These are phyloP conservation scores for Dynastes maya DNA, from an alignment of 2,888 invertebrate genomes.

Conservation along the genomic window DNA sequence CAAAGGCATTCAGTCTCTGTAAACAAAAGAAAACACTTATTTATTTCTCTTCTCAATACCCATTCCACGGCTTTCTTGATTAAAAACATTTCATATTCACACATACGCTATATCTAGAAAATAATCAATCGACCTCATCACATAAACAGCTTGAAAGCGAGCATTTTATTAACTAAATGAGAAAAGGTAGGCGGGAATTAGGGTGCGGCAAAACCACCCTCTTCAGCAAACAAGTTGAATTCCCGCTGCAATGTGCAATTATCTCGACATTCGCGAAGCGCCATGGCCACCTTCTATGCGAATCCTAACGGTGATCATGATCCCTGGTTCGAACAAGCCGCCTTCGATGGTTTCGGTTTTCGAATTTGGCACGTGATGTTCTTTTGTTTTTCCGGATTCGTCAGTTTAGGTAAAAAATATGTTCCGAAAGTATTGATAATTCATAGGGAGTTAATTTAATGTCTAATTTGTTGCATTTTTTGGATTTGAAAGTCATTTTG, in stretches of 20 bases:
- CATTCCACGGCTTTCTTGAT: no score
- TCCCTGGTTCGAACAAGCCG: conserved; percentile 82
- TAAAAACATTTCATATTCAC: neutral
- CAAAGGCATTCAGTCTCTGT: no score
- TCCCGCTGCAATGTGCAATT: neutral
- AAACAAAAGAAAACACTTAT: neutral
- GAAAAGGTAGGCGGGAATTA: conserved; percentile 51
- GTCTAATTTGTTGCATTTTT: neutral
- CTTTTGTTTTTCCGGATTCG: conserved; percentile 77
- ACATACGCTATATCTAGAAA: neutral
- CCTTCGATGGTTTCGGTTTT: conserved; percentile 81
- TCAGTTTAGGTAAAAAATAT: conserved; percentile 75
- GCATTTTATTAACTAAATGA: conserved; percentile 55
- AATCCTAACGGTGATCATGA: conserved; percentile 68
- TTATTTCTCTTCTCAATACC: no score
- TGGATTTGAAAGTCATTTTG: conserved; percentile 78
- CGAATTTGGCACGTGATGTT: conserved; percentile 89
- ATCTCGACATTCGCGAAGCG: neutral
- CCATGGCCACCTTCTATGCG: conserved; percentile 67
- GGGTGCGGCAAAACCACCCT: conserved; percentile 53
- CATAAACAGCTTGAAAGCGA: conserved; percentile 16
- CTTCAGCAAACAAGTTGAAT: conserved; percentile 14
- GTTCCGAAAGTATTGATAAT: neutral
- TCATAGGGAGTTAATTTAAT: neutral
- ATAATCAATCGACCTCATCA: conserved; percentile 34